A percentile compares a stretch with the other conserved stretches of the same genome.
These are phyloP conservation scores for Premnoplex brunnescens DNA, from an alignment of 2,797 vertebrate species.

Conservation along the genomic window DNA sequence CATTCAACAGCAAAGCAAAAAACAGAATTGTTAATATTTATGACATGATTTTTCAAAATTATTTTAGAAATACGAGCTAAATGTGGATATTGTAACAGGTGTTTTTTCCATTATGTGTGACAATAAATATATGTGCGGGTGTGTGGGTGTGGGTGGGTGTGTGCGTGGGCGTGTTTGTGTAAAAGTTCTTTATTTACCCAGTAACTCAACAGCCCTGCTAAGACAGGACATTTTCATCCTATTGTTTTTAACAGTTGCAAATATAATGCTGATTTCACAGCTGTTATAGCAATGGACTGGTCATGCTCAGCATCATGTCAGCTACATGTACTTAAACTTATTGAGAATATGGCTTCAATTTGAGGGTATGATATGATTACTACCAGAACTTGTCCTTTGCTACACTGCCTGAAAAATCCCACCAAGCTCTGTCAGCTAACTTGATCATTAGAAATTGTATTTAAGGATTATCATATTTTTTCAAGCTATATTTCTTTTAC, in stretches of 20 bases:
- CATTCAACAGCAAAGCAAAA: neutral
- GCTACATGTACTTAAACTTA: neutral
- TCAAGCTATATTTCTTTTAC: neutral
- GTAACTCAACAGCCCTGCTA: neutral
- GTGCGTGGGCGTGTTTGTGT: too few species aligned
- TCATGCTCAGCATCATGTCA: neutral
- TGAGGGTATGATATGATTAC: neutral
- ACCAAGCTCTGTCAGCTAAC: neutral
- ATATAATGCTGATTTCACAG: slow-evolving; percentile 24
- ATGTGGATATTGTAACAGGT: neutral
- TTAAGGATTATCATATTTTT: neutral
- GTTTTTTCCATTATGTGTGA: neutral
- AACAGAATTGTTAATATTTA: neutral
- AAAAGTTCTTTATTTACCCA: neutral
- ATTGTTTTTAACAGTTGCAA: slow-evolving; percentile 12
- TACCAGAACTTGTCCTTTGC: neutral
- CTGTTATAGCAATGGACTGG: slow-evolving; percentile 12
- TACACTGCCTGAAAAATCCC: neutral
- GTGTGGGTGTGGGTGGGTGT: too few species aligned
- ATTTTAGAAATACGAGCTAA: neutral
- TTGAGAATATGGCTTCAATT: neutral
- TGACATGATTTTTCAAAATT: neutral
- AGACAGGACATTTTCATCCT: neutral
- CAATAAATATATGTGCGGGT: too few species aligned
- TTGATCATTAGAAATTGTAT: neutral